phyloP scores from a whole-genome alignment of 2,888 invertebrate species.

The Temnothorax rugatulus region DNA sequence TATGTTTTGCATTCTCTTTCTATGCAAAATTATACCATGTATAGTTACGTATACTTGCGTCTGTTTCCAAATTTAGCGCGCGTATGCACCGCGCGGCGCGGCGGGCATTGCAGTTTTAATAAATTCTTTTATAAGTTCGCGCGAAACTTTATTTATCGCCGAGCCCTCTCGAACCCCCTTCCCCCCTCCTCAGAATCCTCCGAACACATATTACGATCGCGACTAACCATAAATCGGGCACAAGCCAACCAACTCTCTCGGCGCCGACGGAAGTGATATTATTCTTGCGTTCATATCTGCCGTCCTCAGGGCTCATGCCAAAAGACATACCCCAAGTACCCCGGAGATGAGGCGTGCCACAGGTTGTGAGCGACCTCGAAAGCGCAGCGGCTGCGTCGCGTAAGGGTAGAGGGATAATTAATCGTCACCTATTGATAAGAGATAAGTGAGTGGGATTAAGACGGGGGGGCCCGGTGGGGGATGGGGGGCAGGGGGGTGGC shows the following conservation, averaged over 20 bases:
- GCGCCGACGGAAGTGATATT: slow-evolving; percentile 46
- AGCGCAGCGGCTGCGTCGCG: slow-evolving; percentile 48
- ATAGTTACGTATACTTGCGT: neutral
- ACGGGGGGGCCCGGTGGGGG: slow-evolving; percentile 38
- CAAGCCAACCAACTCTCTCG: slow-evolving; percentile 11
- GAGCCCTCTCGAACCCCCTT: neutral
- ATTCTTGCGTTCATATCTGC: slow-evolving; percentile 39
- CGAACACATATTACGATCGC: slow-evolving; percentile 26
- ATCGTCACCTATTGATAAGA: slow-evolving; percentile 82
- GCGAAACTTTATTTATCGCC: slow-evolving; percentile 2
- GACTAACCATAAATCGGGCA: slow-evolving; percentile 33
- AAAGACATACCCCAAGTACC: slow-evolving; percentile 34
- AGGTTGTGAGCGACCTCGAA: slow-evolving; percentile 52
- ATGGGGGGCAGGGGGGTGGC: neutral
- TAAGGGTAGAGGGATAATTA: slow-evolving; percentile 79
- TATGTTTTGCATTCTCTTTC: slow-evolving; percentile 38
- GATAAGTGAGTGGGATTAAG: slow-evolving; percentile 79
- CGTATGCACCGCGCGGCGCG: neutral
- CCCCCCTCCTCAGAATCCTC: neutral
- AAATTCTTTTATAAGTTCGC: slow-evolving; percentile 8
- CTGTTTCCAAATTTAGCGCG: slow-evolving; percentile 9
- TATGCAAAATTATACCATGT: slow-evolving; percentile 6
- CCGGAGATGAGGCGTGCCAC: slow-evolving; percentile 43
- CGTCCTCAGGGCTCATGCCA: slow-evolving; percentile 33
- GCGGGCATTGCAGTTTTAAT: slow-evolving; percentile 24